phyloP scores from a whole-genome alignment of 2,113 vertebrate species.

The Hyla sarda region DNA sequence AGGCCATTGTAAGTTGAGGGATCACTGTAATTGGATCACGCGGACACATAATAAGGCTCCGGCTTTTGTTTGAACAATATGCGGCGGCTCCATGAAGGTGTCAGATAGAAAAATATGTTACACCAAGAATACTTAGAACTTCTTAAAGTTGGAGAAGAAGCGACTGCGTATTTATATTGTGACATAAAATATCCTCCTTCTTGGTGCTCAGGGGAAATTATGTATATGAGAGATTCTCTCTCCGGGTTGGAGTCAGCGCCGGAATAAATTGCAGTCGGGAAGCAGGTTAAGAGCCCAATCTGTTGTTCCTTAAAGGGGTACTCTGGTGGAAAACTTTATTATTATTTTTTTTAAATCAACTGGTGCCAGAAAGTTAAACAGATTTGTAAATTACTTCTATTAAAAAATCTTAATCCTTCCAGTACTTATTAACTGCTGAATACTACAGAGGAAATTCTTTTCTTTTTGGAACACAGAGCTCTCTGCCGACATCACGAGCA shows the following conservation, averaged over 20 bases:
- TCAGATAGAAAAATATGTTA: slow-evolving; percentile 6
- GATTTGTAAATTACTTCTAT: too few relatives aligned
- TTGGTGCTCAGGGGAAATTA: slow-evolving; percentile 33
- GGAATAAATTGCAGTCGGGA: not conserved
- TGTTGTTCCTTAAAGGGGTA: not conserved
- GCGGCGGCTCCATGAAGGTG: slow-evolving; percentile 18
- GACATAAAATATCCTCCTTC: slow-evolving; percentile 29
- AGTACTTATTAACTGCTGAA: too few relatives aligned
- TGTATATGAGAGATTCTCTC: not conserved
- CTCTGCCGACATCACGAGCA: too few relatives aligned
- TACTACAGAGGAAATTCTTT: too few relatives aligned
- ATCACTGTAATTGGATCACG: slow-evolving; percentile 27
- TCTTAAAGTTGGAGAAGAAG: slow-evolving; percentile 30
- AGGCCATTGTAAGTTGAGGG: too few relatives aligned
- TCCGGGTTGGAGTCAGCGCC: not conserved
- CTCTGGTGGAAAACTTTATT: not conserved
- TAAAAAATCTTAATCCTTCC: too few relatives aligned
- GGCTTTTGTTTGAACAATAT: slow-evolving; percentile 15
- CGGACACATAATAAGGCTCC: slow-evolving; percentile 30
- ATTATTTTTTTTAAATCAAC: too few relatives aligned
- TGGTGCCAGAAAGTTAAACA: too few relatives aligned
- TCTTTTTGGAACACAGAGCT: too few relatives aligned
- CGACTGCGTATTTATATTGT: slow-evolving; percentile 15
- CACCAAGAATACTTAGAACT: slow-evolving; percentile 29
- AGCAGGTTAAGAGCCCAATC: not conserved